These are phyloP conservation scores for Escarpia spicata DNA, from an alignment of 2,888 invertebrate species.

Conservation along the genomic window DNA sequence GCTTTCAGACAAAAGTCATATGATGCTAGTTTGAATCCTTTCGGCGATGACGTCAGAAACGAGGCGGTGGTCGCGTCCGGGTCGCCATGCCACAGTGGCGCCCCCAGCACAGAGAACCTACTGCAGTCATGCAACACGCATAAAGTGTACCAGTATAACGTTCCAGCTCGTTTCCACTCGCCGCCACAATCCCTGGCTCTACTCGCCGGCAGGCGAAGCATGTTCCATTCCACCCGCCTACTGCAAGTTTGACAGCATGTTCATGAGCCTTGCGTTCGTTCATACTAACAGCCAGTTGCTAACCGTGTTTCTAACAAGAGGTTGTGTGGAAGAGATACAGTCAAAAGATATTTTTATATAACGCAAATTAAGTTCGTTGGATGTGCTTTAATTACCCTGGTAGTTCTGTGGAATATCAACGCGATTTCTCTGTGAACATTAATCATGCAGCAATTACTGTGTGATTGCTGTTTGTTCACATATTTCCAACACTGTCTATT, in stretches of 20 bases:
- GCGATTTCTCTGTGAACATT: too few species aligned
- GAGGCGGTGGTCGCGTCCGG: not conserved
- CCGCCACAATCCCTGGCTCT: not conserved
- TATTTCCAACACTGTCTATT: too few species aligned
- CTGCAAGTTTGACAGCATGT: constrained; percentile 16
- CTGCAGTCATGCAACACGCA: not conserved
- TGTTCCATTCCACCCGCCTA: not conserved
- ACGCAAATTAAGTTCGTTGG: too few species aligned
- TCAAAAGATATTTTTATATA: not conserved
- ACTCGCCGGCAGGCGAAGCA: not conserved
- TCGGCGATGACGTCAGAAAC: constrained; percentile 52
- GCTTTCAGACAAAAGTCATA: constrained; percentile 30
- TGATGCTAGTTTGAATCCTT: constrained; percentile 58
- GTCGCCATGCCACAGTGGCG: not conserved
- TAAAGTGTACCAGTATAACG: not conserved
- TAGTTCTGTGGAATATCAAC: too few species aligned
- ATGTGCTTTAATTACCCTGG: too few species aligned
- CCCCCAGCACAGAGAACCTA: not conserved
- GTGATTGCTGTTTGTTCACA: too few species aligned
- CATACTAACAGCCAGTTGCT: not conserved
- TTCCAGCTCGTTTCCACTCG: not conserved
- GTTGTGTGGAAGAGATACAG: not conserved
- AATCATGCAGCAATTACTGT: too few species aligned
- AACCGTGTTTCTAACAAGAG: not conserved
- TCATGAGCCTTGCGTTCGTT: not conserved